Conservation (phyloP, 2,888 invertebrate genomes). For the Psylliodes chrysocephalus region DNA sequence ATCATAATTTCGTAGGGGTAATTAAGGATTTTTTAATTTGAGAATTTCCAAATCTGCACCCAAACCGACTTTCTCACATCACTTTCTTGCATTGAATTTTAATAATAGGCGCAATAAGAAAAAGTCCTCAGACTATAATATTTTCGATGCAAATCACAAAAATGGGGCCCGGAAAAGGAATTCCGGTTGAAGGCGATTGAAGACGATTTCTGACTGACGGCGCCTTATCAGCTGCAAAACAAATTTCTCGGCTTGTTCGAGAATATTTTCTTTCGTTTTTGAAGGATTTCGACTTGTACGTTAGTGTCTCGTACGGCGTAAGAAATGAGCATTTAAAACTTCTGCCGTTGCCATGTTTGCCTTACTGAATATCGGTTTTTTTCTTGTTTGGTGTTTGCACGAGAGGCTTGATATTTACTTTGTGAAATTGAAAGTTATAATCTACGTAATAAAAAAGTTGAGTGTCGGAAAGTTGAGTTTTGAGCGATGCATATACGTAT, state of each 20-base stretch:
- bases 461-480: too few species aligned
- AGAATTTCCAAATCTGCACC: too few species aligned
- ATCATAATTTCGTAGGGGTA: too few species aligned
- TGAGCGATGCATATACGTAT: too few species aligned
- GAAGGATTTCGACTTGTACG: constrained; percentile 5
- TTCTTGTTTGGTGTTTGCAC: too few species aligned
- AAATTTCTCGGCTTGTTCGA: constrained; percentile 6
- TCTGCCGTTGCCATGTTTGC: neutral
- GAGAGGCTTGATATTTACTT: too few species aligned
- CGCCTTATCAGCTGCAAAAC: constrained; percentile 11
- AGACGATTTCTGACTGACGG: constrained; percentile 2
- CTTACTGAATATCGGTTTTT: neutral
- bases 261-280: constrained; percentile 1
- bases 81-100: too few species aligned
- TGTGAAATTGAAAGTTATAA: too few species aligned
- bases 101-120: too few species aligned
- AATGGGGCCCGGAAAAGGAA: neutral
- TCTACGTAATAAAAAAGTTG: too few species aligned
- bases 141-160: constrained; percentile 1
- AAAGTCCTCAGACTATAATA: neutral
- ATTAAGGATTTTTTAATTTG: too few species aligned
- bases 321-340: neutral
- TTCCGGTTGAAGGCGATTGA: neutral
- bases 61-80: too few species aligned
- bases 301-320: neutral